A percentile compares a stretch with the other conserved stretches of the same genome.
These are phyloP conservation scores for Echeneis naucrates DNA, from an alignment of 2,797 vertebrate species.

Conservation along the genomic window DNA sequence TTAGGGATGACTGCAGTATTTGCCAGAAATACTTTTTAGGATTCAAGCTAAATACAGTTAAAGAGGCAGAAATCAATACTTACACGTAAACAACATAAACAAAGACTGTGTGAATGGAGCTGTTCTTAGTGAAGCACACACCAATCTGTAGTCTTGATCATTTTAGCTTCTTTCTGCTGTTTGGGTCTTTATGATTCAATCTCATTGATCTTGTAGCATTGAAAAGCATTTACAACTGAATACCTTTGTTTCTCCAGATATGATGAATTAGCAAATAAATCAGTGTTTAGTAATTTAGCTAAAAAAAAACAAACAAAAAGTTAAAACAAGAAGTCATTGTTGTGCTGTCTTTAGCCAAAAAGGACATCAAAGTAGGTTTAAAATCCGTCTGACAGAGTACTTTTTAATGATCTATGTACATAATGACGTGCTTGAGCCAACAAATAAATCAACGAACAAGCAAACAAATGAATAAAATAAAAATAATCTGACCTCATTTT, in stretches of 20 bases:
- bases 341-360: not conserved
- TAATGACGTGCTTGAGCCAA: no score
- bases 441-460: no score
- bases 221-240: not conserved
- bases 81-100: not conserved
- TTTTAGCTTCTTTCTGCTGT: not conserved
- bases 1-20: conserved; percentile 9
- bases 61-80: not conserved
- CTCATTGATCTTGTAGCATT: no score
- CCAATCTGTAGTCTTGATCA: no score
- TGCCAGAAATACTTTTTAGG: not conserved
- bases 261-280: not conserved
- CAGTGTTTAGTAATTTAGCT: not conserved
- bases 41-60: not conserved
- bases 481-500: no score
- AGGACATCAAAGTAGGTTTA: not conserved
- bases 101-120: no score
- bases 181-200: not conserved
- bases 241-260: not conserved
- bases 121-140: not conserved
- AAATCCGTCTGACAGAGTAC: no score
- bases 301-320: not conserved
- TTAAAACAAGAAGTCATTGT: not conserved
- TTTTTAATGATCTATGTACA: no score
- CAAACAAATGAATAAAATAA: no score